Base-by-base conservation (phyloP, 2,113 vertebrate genomes). In the Laterallus jamaicensis region DNA sequence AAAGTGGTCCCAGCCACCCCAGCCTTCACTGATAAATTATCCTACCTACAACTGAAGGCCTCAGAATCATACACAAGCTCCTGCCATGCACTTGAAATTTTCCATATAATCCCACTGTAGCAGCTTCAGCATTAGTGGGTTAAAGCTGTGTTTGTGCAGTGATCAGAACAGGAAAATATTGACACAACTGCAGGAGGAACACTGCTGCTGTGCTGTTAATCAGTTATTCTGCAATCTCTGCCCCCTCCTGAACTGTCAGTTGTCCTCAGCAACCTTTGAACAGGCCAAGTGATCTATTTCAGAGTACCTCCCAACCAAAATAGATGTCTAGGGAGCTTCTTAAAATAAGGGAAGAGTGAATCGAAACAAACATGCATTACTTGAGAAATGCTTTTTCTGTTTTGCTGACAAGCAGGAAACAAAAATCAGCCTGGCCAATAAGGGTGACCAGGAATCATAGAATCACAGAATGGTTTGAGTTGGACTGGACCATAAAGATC, bases 81-180 rank as follows among this genome's bases (percentile, higher is more conserved):
- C 69, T 76, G 84, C 74, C 25, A 39, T 17, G 29, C 31, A 68
- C 64, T 69, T 94, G 86, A 96, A 92, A 92, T 95, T 89, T 85
- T 96, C 87, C 50, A 32, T 28, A 6, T 62, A 93, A 71, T 90
- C 64, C 85, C 77, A 62, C 42, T 76, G 62, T 35, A 70, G 64
- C 66, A 85, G 86, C 54, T 49, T 66, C 86, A 71, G 68, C 49
- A 18, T 71, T 60, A 96, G 63, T 64, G 92, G 68, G 82, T 90
- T 96, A 92, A 96, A 92, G 86, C 84, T 86, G n/a, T 96, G 86
- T 97, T 97, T 98, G 95, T 95, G 94, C 82, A 97, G 94, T 12
- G 66, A 83, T 91, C 82, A 89, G 95, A 89, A 92, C 64, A 82
- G 87, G 89, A 97, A 97, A 98, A 97, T 97, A 97, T 97, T 98